Evolutionary conservation across 2,888 invertebrate species (phyloP).

Genomic region (Drosophila phalerata): DNA sequence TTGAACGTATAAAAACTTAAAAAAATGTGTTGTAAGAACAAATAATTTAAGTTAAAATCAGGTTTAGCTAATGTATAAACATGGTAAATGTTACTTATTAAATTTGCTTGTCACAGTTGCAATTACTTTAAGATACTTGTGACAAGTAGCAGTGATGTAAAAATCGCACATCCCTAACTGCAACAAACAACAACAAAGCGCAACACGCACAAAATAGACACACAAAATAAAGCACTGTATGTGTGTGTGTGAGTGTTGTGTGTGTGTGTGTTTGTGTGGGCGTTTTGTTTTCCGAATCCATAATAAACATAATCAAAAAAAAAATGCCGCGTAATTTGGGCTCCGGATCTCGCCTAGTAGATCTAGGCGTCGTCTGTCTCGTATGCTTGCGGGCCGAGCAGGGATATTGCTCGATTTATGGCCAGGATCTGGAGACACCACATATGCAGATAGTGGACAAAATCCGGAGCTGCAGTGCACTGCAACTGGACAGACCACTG

Average conservation of each 20-base stretch:
- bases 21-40: no score
- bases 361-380: conserved; percentile 83
- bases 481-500: conserved; percentile 71
- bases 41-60: no score
- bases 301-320: conserved; percentile 41
- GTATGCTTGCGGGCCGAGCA: conserved; percentile 82
- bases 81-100: neutral
- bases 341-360: conserved; percentile 59
- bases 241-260: conserved; percentile 3
- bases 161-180: neutral
- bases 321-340: conserved; percentile 56
- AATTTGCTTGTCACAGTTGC: no score
- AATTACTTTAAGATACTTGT: neutral
- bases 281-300: conserved; percentile 44
- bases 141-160: neutral
- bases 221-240: conserved; percentile 36
- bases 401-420: conserved; percentile 78
- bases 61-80: no score
- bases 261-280: conserved; percentile 19
- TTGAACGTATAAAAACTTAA: no score
- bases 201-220: conserved; percentile 55
- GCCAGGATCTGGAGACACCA: conserved; percentile 69
- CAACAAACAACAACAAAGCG: conserved; percentile 46
- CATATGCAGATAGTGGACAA: conserved; percentile 81
- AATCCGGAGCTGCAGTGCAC: conserved; percentile 81